Evolutionary conservation across 92 coral and sea anemone genomes (phyloP).

Genomic region (Epizoanthus stellaris): DNA sequence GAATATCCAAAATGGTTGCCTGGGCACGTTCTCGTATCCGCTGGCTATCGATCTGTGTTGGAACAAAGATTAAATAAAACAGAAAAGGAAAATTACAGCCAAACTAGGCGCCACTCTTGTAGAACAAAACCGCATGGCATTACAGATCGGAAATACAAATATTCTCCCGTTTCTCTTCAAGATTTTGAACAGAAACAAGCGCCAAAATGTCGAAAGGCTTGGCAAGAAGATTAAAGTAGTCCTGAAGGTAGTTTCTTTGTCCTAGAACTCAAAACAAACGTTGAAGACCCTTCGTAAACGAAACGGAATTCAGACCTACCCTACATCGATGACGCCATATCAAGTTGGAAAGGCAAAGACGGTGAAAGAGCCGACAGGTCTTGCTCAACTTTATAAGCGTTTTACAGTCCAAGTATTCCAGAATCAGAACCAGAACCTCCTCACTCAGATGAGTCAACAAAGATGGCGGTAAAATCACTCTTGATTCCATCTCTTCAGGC

Average conservation of each 20-base stretch:
- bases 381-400: constrained; percentile 97
- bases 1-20: background rate
- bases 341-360: constrained; percentile 98
- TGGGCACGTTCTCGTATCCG: background rate
- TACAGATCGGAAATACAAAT: constrained; percentile 38
- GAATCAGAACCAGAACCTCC: constrained; percentile 97
- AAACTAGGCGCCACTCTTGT: constrained; percentile 8
- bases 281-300: constrained; percentile 46
- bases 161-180: constrained; percentile 21
- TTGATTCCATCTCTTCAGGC: constrained; percentile 94
- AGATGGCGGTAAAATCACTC: constrained; percentile 89
- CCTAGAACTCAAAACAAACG: constrained; percentile 22
- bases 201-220: background rate
- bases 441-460: constrained; percentile 95
- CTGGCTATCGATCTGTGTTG: background rate
- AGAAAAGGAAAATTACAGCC: constrained; percentile 3
- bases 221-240: background rate
- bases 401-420: constrained; percentile 98
- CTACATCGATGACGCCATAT: constrained; percentile 99
- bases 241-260: constrained; percentile 28
- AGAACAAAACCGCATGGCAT: constrained; percentile 39
- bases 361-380: constrained; percentile 96
- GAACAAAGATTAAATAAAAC: constrained; percentile 16
- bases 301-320: constrained; percentile 79
- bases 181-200: constrained; percentile 6